Percentiles rank a stretch among this genome's conserved stretches.
phyloP scores from a whole-genome alignment of 1,140 invertebrate genomes.

The Zeugodacus cucurbitae region DNA sequence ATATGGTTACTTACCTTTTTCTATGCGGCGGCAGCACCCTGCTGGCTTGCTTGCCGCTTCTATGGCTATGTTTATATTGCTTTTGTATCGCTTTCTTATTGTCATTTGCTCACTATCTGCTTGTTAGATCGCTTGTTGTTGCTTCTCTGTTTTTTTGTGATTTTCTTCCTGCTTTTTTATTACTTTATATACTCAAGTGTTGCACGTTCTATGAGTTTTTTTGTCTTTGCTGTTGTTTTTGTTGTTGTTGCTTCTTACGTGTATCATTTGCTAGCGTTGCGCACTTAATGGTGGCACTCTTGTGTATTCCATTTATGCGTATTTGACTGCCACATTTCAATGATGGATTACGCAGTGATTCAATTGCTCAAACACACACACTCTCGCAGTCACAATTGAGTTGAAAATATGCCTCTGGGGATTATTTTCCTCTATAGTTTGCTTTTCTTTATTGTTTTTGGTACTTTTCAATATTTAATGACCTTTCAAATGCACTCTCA shows the following conservation, averaged over 20 bases:
- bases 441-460: neutral
- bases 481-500: slow-evolving; percentile 1
- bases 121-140: slow-evolving; percentile 18
- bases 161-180: slow-evolving; percentile 5
- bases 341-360: slow-evolving; percentile 20
- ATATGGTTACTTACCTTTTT: slow-evolving; percentile 32
- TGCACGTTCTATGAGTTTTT: neutral
- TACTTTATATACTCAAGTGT: slow-evolving; percentile 20
- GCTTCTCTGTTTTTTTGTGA: neutral
- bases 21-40: neutral
- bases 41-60: neutral
- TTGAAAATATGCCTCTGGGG: neutral
- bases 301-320: neutral
- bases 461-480: slow-evolving; percentile 1
- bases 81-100: slow-evolving; percentile 28
- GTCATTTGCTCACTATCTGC: slow-evolving; percentile 33
- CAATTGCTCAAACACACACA: neutral
- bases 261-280: neutral
- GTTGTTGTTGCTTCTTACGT: neutral
- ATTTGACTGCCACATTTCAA: slow-evolving; percentile 7
- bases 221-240: neutral
- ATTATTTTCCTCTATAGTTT: neutral
- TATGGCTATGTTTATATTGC: neutral
- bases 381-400: neutral
- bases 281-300: neutral